These are phyloP conservation scores for Amphimallon solstitiale DNA, from an alignment of 2,888 invertebrate genomes.

Conservation along the genomic window DNA sequence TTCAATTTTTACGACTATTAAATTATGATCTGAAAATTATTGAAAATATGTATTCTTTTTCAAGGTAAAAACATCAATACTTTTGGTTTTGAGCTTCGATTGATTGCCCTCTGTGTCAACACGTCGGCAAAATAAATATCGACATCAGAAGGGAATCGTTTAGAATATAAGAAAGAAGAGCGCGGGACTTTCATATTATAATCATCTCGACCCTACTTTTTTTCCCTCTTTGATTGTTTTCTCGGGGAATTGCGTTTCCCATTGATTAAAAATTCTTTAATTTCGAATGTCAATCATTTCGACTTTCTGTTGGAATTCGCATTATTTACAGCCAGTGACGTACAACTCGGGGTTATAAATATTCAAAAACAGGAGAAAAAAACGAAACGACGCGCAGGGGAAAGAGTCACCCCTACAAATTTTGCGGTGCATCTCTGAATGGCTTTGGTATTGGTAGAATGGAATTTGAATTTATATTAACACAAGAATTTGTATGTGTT, in stretches of 20 bases:
- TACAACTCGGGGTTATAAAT: constrained; percentile 8
- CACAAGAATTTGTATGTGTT: too few species aligned
- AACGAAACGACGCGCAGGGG: too few species aligned
- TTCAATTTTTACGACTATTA: too few species aligned
- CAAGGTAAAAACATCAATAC: too few species aligned
- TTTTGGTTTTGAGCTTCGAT: not conserved
- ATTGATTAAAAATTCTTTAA: constrained; percentile 58
- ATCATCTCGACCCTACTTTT: constrained; percentile 43
- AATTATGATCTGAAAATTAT: too few species aligned
- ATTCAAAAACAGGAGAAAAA: not conserved
- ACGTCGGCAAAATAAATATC: constrained; percentile 1
- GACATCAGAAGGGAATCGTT: constrained; percentile 15
- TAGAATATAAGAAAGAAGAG: constrained; percentile 6
- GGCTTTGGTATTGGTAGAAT: too few species aligned
- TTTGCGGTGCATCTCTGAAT: too few species aligned
- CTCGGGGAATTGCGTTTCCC: constrained; percentile 51
- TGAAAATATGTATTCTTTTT: too few species aligned
- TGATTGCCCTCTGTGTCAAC: not conserved
- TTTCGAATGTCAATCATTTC: constrained; percentile 55
- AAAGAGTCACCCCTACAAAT: too few species aligned
- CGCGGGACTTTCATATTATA: constrained; percentile 40
- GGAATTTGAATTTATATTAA: too few species aligned
- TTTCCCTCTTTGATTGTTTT: constrained; percentile 48
- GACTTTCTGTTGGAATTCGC: constrained; percentile 39
- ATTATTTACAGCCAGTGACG: constrained; percentile 7